These are phyloP conservation scores for Sphaerodactylus townsendi DNA, from an alignment of 2,113 vertebrate genomes.

Conservation along the genomic window DNA sequence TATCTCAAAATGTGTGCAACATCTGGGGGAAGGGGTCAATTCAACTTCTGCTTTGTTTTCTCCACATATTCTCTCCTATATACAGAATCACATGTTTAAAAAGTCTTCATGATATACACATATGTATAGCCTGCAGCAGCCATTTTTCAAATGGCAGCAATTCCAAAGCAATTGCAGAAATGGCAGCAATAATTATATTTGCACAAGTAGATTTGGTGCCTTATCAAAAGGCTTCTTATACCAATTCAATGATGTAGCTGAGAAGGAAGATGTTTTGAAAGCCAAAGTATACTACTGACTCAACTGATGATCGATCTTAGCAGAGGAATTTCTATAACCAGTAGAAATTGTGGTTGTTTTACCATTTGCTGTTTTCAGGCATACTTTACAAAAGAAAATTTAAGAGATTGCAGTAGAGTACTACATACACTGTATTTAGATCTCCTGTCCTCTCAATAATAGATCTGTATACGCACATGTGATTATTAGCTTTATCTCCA, in stretches of 20 bases:
- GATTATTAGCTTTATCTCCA: neutral
- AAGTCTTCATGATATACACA: neutral
- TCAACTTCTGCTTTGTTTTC: neutral
- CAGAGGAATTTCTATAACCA: neutral
- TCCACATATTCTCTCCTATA: no score
- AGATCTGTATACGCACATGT: neutral
- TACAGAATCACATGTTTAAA: neutral
- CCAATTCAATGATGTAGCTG: neutral
- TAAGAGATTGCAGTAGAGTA: neutral
- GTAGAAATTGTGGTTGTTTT: neutral
- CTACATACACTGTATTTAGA: neutral
- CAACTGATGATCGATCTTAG: neutral
- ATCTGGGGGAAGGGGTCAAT: neutral
- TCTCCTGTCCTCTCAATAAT: neutral
- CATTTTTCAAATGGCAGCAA: neutral
- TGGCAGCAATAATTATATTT: neutral
- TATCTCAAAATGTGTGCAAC: neutral
- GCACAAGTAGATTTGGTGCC: neutral
- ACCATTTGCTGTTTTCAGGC: neutral
- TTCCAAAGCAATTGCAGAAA: neutral
- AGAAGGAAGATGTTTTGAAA: neutral
- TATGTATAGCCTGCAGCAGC: neutral
- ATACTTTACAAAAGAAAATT: neutral
- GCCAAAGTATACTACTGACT: neutral
- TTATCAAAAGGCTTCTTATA: neutral